Evolutionary conservation across 2,888 invertebrate genomes (phyloP).

Genomic region (Frankliniella fusca): DNA sequence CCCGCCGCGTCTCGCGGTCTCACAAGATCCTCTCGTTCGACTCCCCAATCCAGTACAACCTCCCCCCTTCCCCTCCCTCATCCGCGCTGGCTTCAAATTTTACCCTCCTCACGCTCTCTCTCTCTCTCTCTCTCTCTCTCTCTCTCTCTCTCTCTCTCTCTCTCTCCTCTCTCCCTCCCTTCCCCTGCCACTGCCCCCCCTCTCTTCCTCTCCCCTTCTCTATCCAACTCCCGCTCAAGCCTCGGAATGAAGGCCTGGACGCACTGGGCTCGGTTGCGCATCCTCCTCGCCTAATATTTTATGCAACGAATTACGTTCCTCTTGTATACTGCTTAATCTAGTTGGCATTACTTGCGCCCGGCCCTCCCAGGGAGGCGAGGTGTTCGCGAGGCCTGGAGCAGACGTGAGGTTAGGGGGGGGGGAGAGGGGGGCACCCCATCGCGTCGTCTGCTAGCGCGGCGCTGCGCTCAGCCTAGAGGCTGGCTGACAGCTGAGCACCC

Average conservation of each 20-base stretch:
- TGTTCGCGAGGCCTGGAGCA: neutral
- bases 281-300: conserved; percentile 23
- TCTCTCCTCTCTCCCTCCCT: neutral
- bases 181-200: no score
- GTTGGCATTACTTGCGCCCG: conserved; percentile 4
- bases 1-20: no score
- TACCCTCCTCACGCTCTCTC: neutral
- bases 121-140: neutral
- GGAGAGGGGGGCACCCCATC: neutral
- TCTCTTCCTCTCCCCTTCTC: no score
- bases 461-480: no score
- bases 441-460: neutral
- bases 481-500: neutral
- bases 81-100: neutral
- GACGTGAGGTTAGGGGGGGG: neutral
- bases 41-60: no score
- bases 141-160: neutral
- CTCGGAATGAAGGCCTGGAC: neutral
- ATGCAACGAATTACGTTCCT: conserved; percentile 24
- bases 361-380: neutral
- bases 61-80: no score
- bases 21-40: no score
- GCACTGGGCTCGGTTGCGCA: neutral
- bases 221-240: neutral
- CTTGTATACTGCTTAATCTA: conserved; percentile 26